Base-by-base conservation (phyloP, 2,888 invertebrate species). In the Augochlorella aurata region DNA sequence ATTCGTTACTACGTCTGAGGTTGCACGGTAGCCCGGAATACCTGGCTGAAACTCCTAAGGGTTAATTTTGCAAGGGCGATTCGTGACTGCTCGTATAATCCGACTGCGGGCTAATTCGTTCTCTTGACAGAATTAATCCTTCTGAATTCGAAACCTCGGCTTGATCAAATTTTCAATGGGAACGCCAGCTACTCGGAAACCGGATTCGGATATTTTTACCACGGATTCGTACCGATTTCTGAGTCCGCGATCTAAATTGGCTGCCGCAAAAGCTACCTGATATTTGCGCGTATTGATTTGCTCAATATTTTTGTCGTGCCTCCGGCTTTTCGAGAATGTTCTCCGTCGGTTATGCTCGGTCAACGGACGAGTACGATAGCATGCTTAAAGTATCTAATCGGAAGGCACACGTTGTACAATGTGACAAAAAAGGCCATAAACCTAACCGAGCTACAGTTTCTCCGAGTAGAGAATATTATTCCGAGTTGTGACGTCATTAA, bases 31-130 rank as follows among this genome's bases (percentile, higher is more conserved):
- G 24, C 38, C 69, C 45, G 72, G 45, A 71, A 49, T 79, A 76
- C n/a, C 68, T 71, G 74, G 74, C 45, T 38, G 71, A 74, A 83
- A 84, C 79, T 79, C 45, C 76, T 52, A 50, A 73, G 77, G 77
- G 70, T 85, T 76, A 85, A 84, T 81, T 82, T 85, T 81, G 76
- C 85, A 84, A 71, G 72, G 73, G 74, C 79, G 81, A 79, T 79
- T 79, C 69, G 77, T 58, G 82, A 82, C 77, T 84, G 74, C 69
- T 69, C 77, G 85, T 84, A 74, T 84, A 81, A 84, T 82, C 69
- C 54, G n/a, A 47, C 49, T 63, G 58, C 75, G 54, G 44, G 72
- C 67, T 82, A 77, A 85, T 84, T 84, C 77, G 72, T 85, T 79
- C 77, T 44, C 66, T 65, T 72, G 74, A 61, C 74, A 69, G 75